phyloP scores from a whole-genome alignment of 2,797 vertebrate genomes.

The Clarias platycephalus region DNA sequence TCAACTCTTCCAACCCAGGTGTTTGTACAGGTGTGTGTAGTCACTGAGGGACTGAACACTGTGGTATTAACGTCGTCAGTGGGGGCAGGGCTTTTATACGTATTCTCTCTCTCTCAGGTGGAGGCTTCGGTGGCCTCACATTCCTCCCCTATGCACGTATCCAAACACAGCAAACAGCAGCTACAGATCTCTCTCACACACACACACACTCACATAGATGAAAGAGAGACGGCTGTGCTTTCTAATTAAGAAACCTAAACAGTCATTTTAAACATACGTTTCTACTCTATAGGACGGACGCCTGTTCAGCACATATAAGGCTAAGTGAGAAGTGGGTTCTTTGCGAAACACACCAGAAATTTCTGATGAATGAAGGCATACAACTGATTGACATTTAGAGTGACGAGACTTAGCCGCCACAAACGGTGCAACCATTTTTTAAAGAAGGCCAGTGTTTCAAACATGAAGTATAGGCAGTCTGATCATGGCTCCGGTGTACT shows the following conservation, averaged over 20 bases:
- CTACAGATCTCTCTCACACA: not conserved
- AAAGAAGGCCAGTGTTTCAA: too few relatives aligned
- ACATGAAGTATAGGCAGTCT: too few relatives aligned
- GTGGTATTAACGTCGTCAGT: constrained; percentile 61
- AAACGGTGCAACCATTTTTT: too few relatives aligned
- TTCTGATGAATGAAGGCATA: too few relatives aligned
- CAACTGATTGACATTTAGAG: too few relatives aligned
- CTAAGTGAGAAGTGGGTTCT: too few relatives aligned
- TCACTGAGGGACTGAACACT: constrained; percentile 64
- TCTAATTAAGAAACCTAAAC: constrained; percentile 15
- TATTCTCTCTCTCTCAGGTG: not conserved
- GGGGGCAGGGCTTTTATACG: constrained; percentile 66
- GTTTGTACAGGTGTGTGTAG: constrained; percentile 70
- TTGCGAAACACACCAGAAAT: not conserved
- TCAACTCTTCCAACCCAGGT: constrained; percentile 57
- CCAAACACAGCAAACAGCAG: constrained; percentile 26
- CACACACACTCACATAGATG: not conserved
- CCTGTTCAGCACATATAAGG: too few relatives aligned
- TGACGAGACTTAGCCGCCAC: too few relatives aligned
- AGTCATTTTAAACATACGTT: not conserved
- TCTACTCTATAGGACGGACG: not conserved
- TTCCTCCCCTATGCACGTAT: constrained; percentile 62
- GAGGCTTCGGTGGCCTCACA: constrained; percentile 49
- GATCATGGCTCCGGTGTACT: too few relatives aligned
- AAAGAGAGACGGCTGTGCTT: not conserved